These are phyloP conservation scores for Penaeus japonicus DNA, from an alignment of 1,140 invertebrate species.

Conservation along the genomic window DNA sequence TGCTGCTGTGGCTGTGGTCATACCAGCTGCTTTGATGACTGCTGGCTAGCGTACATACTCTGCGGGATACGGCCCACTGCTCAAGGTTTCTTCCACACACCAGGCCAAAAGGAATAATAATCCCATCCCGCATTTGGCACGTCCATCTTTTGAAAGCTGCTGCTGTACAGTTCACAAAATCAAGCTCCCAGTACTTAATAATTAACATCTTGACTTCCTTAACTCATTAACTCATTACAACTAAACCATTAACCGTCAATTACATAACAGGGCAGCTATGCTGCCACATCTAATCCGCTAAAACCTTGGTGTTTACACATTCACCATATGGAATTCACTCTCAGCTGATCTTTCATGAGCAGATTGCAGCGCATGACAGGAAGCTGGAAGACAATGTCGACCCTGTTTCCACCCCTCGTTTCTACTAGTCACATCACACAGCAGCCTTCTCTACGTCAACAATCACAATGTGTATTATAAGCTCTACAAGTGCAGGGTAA, in stretches of 20 bases:
- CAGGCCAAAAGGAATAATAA: conserved; percentile 25
- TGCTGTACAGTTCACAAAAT: conserved; percentile 56
- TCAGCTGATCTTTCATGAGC: conserved; percentile 51
- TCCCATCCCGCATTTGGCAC: conserved; percentile 49
- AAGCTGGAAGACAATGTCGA: conserved; percentile 55
- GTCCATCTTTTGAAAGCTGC: conserved; percentile 49
- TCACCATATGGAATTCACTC: conserved; percentile 53
- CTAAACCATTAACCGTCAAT: conserved; percentile 56
- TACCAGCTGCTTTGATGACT: conserved; percentile 45
- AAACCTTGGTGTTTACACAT: conserved; percentile 49
- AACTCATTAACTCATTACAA: conserved; percentile 55
- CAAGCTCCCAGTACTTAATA: conserved; percentile 56
- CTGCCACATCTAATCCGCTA: conserved; percentile 54
- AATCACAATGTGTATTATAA: conserved; percentile 54
- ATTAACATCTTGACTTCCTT: conserved; percentile 55
- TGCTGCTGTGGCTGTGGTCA: conserved; percentile 49
- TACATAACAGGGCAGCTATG: conserved; percentile 57
- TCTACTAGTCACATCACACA: conserved; percentile 17
- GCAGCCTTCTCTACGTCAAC: conserved; percentile 56
- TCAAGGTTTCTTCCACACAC: conserved; percentile 3
- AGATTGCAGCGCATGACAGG: conserved; percentile 53
- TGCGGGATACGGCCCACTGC: conserved; percentile 32
- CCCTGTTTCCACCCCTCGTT: conserved; percentile 49
- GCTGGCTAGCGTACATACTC: conserved; percentile 37
- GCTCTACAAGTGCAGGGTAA: conserved; percentile 53